Percentiles rank a stretch among this genome's conserved stretches.
These are phyloP conservation scores for Catharus ustulatus DNA, from an alignment of 2,797 vertebrate genomes.

Conservation along the genomic window DNA sequence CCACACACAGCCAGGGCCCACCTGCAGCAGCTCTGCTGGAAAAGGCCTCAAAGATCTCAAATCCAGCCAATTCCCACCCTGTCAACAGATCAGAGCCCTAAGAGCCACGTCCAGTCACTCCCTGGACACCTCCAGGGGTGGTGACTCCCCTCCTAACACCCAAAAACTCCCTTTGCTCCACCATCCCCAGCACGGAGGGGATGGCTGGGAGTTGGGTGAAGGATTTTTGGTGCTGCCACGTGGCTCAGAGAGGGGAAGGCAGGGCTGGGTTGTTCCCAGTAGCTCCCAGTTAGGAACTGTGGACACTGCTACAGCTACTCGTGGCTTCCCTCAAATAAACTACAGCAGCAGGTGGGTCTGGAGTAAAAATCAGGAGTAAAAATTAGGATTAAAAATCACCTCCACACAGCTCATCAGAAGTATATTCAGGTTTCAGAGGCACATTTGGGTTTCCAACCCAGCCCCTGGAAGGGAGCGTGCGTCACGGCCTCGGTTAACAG, in stretches of 20 bases:
- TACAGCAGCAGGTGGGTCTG: neutral
- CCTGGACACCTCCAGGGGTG: neutral
- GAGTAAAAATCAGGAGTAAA: neutral
- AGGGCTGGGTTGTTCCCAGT: fast-evolving
- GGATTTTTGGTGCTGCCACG: neutral
- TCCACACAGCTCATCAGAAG: neutral
- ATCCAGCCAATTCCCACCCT: neutral
- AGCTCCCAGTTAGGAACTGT: fast-evolving
- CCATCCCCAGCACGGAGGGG: neutral
- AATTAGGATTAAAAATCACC: neutral
- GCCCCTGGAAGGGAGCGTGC: neutral
- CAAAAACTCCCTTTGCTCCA: neutral
- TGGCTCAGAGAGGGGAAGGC: fast-evolving
- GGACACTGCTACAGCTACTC: neutral
- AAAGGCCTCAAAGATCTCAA: neutral
- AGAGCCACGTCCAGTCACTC: neutral
- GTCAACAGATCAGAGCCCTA: neutral
- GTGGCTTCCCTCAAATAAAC: neutral
- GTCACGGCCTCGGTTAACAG: neutral
- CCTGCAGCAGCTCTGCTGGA: neutral
- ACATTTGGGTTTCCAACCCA: neutral
- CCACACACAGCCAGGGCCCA: neutral
- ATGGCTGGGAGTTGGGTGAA: fast-evolving
- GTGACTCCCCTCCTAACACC: neutral
- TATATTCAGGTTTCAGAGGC: neutral